Percentiles rank a stretch among this genome's conserved stretches.
phyloP scores from a whole-genome alignment of 2,797 vertebrate genomes.

The Tinamus major region DNA sequence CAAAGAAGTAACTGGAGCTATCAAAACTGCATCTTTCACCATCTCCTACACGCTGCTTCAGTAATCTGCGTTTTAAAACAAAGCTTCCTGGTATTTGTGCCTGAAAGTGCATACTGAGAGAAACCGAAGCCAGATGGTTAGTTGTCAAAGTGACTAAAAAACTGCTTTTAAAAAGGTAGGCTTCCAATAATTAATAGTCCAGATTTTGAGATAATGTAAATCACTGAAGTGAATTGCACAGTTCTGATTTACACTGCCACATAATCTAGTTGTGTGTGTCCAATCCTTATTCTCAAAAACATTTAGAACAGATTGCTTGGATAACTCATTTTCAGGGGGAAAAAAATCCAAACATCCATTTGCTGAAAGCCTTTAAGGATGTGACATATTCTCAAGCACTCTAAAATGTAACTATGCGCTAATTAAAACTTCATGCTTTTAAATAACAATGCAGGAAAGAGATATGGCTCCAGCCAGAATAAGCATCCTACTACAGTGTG shows the following conservation, averaged over 20 bases:
- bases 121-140: constrained; percentile 60
- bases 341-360: not conserved
- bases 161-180: constrained; percentile 56
- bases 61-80: constrained; percentile 47
- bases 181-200: constrained; percentile 43
- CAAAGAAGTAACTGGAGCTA: not conserved
- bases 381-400: not conserved
- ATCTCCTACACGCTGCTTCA: not conserved
- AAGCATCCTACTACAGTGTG: not conserved
- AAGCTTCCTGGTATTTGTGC: not conserved
- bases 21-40: not conserved
- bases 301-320: constrained; percentile 9
- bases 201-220: not conserved
- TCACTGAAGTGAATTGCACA: not conserved
- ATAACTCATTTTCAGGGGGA: not conserved
- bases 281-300: not conserved
- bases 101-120: not conserved
- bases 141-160: constrained; percentile 57
- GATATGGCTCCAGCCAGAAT: not conserved
- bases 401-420: not conserved
- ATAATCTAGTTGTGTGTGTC: not conserved
- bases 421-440: constrained; percentile 45
- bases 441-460: not conserved
- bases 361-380: constrained; percentile 5
- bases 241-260: constrained; percentile 17